These are phyloP conservation scores for Holothuria scabra DNA, from an alignment of 53 echinoderm and acorn worm genomes.

Conservation along the genomic window DNA sequence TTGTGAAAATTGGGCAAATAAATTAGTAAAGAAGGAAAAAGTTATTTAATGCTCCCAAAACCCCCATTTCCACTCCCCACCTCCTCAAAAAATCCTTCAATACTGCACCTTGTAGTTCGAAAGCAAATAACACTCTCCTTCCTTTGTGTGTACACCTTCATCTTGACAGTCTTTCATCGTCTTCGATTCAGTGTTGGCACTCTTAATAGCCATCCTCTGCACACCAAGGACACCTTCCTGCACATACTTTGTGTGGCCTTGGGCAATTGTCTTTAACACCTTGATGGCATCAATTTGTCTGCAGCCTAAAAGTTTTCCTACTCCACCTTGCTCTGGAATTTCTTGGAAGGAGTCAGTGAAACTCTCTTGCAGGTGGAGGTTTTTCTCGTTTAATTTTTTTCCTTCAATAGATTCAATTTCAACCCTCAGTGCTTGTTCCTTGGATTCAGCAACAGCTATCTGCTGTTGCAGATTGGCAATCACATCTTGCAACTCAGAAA, in stretches of 20 bases:
- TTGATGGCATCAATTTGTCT: conserved; percentile 78
- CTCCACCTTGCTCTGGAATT: not conserved
- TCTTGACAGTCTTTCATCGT: conserved; percentile 80
- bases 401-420: conserved; percentile 55
- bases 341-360: not conserved
- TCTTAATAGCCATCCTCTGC: conserved; percentile 81
- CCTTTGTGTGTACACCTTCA: conserved; percentile 74
- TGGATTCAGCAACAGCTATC: conserved; percentile 56
- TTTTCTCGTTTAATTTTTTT: conserved; percentile 18
- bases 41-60: too few species aligned
- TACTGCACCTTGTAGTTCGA: conserved; percentile 93
- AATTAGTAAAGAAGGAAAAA: too few species aligned
- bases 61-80: too few species aligned
- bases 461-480: conserved; percentile 66
- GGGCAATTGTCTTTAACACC: conserved; percentile 67
- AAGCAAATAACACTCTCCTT: conserved; percentile 87
- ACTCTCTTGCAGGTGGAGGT: not conserved
- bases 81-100: too few species aligned
- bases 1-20: too few species aligned
- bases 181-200: conserved; percentile 73
- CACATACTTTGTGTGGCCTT: conserved; percentile 87
- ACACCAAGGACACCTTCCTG: conserved; percentile 76
- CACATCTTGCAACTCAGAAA: conserved; percentile 51
- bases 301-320: conserved; percentile 59
- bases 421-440: conserved; percentile 59